Evolutionary conservation across 2,797 vertebrate species (phyloP).

Genomic region (Ambastaia sidthimunki): DNA sequence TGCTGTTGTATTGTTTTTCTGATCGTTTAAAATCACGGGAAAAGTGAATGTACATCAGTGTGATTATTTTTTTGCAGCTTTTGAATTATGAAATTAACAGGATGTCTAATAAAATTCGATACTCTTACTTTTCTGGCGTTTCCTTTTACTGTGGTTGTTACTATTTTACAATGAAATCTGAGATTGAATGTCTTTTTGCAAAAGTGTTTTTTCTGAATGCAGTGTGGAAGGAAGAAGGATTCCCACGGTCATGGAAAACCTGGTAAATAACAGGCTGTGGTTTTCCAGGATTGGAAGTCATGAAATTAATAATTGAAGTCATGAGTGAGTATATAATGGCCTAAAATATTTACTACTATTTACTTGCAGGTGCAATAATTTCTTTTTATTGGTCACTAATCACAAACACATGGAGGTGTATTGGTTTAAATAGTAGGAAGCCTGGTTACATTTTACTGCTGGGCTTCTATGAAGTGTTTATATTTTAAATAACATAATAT

Average conservation of each 20-base stretch:
- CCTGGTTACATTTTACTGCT: neutral
- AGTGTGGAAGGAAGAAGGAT: neutral
- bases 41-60: constrained; percentile 77
- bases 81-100: constrained; percentile 70
- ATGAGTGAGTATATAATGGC: too few species aligned
- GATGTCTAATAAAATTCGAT: constrained; percentile 82
- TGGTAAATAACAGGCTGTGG: neutral
- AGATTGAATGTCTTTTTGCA: neutral
- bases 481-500: neutral
- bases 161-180: neutral
- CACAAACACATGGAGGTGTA: neutral
- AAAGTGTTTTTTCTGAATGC: neutral
- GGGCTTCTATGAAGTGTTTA: neutral
- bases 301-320: neutral
- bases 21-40: constrained; percentile 76
- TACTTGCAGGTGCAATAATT: neutral
- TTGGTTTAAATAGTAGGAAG: neutral
- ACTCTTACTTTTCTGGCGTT: constrained; percentile 50
- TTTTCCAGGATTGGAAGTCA: neutral
- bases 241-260: neutral
- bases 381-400: neutral
- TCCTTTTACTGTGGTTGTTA: neutral
- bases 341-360: neutral
- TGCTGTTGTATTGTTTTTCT: constrained; percentile 55
- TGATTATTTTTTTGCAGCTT: constrained; percentile 62